Percentiles rank a stretch among this genome's conserved stretches.
Evolutionary conservation across 2,888 invertebrate species (phyloP).

Genomic region (Drosophila atripex): DNA sequence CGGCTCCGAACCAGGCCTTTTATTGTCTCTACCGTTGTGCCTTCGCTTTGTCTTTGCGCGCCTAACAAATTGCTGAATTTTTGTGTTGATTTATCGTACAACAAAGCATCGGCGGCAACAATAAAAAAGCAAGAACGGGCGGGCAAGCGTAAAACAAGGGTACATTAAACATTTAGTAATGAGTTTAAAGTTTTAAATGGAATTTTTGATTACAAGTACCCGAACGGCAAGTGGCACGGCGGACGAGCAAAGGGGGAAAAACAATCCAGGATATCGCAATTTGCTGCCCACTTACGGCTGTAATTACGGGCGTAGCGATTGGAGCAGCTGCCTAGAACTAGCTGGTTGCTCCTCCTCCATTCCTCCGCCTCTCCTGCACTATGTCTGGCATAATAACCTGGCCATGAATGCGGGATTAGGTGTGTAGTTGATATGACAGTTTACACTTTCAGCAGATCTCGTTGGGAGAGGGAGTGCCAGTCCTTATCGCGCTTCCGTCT

Average conservation of each 20-base stretch:
- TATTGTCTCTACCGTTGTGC: constrained; percentile 42
- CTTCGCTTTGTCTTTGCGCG: constrained; percentile 40
- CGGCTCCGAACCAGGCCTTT: constrained; percentile 44
- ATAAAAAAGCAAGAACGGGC: constrained; percentile 24
- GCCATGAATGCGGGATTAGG: constrained; percentile 32
- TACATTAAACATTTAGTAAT: constrained; percentile 77
- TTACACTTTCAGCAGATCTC: constrained; percentile 13
- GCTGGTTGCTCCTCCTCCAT: not conserved
- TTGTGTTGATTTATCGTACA: constrained; percentile 69
- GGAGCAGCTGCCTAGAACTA: not conserved
- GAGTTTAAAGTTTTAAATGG: constrained; percentile 78
- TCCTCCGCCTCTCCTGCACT: constrained; percentile 10
- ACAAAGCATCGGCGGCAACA: constrained; percentile 38
- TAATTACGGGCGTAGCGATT: constrained; percentile 47
- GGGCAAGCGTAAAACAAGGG: constrained; percentile 50
- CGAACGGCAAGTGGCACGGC: constrained; percentile 13
- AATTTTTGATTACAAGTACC: constrained; percentile 68
- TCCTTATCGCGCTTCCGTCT: constrained; percentile 24
- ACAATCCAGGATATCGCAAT: constrained; percentile 37
- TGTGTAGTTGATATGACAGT: constrained; percentile 27
- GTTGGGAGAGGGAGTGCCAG: constrained; percentile 4
- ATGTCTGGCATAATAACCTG: constrained; percentile 19
- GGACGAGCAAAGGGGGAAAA: not conserved
- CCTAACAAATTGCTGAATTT: constrained; percentile 72
- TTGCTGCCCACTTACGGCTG: constrained; percentile 54